A percentile compares a stretch with the other conserved stretches of the same genome.
These are phyloP conservation scores for Emydoidea blandingii DNA, from an alignment of 2,797 vertebrate species.

Conservation along the genomic window DNA sequence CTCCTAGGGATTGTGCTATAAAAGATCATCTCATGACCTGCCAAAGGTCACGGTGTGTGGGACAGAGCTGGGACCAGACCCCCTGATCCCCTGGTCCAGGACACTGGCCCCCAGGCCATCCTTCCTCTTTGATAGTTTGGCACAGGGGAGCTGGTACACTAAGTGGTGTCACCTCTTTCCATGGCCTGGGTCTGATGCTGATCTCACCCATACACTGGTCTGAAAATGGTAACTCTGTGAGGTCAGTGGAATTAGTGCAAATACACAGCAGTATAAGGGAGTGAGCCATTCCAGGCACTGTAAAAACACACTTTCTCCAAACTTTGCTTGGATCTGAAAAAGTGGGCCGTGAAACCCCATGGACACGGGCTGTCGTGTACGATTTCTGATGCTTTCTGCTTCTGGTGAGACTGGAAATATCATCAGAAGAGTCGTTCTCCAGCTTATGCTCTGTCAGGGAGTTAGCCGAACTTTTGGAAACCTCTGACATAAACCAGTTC, in stretches of 20 bases:
- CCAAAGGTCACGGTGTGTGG: neutral
- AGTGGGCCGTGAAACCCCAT: neutral
- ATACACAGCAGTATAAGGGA: too few species aligned
- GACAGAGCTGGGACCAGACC: neutral
- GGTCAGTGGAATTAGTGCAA: too few species aligned
- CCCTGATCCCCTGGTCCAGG: neutral
- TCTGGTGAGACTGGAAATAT: neutral
- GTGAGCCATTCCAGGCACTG: too few species aligned
- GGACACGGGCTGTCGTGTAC: neutral
- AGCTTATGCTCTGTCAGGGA: neutral
- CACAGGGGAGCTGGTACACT: neutral
- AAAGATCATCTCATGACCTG: neutral
- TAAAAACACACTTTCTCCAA: neutral
- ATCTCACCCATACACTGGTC: too few species aligned
- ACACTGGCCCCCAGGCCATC: neutral
- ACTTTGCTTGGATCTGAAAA: neutral
- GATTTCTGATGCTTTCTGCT: neutral
- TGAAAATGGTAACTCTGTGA: too few species aligned
- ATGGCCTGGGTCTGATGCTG: neutral
- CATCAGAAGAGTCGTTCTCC: neutral
- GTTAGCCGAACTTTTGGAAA: neutral
- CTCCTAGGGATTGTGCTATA: fast-evolving
- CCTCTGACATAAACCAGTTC: neutral
- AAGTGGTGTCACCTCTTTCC: neutral
- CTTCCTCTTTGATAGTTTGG: neutral